Conservation (phyloP, 1,140 invertebrate species). For the Neodiprion lecontei region DNA sequence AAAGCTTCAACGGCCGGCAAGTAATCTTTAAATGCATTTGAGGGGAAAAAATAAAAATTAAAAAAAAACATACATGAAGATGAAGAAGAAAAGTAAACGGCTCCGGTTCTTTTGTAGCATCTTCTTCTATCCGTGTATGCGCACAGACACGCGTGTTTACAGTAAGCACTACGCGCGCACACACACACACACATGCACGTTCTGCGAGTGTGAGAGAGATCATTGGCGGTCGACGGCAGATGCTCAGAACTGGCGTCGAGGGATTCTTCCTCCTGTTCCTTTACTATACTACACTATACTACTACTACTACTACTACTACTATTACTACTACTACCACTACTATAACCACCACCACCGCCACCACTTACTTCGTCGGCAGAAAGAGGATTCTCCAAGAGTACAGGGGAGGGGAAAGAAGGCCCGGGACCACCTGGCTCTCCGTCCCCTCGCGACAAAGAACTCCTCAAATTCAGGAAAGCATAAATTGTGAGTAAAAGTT, state of each 20-base stretch:
- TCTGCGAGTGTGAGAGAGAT: not conserved
- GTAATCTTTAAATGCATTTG: slow-evolving; percentile 4
- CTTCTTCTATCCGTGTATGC: not conserved
- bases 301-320: too few relatives aligned
- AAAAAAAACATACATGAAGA: not conserved
- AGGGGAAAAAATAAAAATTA: not conserved
- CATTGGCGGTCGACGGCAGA: not conserved
- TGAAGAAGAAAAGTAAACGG: too few relatives aligned
- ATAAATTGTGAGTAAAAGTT: not conserved
- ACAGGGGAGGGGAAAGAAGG: not conserved
- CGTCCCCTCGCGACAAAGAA: not conserved
- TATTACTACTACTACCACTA: too few relatives aligned
- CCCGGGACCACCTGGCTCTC: not conserved
- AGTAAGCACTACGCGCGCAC: not conserved
- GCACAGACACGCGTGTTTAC: not conserved
- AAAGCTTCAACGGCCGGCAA: not conserved
- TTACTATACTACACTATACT: not conserved
- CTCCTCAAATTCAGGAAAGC: not conserved
- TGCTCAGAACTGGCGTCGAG: not conserved
- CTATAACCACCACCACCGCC: too few relatives aligned
- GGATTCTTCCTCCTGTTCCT: not conserved
- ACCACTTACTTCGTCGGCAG: not conserved
- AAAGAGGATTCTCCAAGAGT: not conserved
- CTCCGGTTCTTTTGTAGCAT: too few relatives aligned
- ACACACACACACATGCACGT: too few relatives aligned